Evolutionary conservation across 2,888 invertebrate genomes (phyloP).

Genomic region (Tridacna gigas): DNA sequence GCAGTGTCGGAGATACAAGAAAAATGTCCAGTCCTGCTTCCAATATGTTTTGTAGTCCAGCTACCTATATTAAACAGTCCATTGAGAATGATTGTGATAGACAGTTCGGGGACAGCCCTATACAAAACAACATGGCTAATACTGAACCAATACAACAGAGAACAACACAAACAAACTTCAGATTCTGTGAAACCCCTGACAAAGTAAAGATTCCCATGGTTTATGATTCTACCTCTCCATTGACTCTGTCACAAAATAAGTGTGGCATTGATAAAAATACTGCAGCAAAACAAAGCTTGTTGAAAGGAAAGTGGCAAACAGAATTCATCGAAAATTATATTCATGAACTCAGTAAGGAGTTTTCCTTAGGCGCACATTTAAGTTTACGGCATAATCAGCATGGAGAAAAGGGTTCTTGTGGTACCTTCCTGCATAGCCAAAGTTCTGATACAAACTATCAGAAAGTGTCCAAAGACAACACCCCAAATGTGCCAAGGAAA

Average conservation of each 20-base stretch:
- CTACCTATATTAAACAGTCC: constrained; percentile 48
- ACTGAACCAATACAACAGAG: background rate
- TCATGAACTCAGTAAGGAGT: constrained; percentile 16
- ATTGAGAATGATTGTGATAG: constrained; percentile 19
- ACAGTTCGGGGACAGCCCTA: constrained; percentile 45
- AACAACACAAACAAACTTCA: constrained; percentile 11
- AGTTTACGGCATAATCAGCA: background rate
- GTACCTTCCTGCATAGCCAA: background rate
- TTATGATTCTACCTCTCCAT: background rate
- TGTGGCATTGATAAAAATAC: background rate
- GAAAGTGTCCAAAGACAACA: background rate
- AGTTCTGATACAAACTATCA: background rate
- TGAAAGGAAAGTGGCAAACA: constrained; percentile 14
- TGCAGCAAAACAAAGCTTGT: background rate
- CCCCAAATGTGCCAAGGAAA: background rate
- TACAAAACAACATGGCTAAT: background rate
- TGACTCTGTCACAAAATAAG: background rate
- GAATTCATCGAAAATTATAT: constrained; percentile 15
- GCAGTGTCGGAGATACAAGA: background rate
- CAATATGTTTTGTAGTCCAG: constrained; percentile 44
- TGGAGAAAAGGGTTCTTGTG: background rate
- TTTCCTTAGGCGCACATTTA: background rate
- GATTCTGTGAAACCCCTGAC: constrained; percentile 1
- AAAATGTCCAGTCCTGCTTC: constrained; percentile 57
- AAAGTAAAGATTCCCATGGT: background rate